phyloP scores from a whole-genome alignment of 2,888 invertebrate species.

The Clanis bilineata region DNA sequence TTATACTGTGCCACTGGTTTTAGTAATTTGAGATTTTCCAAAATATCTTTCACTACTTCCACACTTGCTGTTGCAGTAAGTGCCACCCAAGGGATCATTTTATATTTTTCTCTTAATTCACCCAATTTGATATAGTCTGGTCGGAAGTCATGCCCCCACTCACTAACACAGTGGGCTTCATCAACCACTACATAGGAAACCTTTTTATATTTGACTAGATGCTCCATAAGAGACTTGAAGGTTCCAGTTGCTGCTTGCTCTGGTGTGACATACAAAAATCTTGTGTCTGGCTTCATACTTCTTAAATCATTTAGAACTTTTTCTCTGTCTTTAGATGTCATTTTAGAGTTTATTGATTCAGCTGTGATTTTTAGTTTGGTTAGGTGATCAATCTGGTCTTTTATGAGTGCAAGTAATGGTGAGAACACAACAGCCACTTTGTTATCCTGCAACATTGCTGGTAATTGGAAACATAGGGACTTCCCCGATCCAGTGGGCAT shows the following conservation, averaged over 20 bases:
- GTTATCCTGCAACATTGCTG: conserved; percentile 90
- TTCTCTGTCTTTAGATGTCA: conserved; percentile 88
- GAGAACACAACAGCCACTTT: conserved; percentile 97
- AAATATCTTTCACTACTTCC: conserved; percentile 92
- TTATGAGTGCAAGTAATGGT: conserved; percentile 97
- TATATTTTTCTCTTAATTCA: conserved; percentile 76
- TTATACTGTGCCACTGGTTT: conserved; percentile 89
- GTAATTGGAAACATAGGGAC: conserved; percentile 98
- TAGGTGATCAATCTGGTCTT: conserved; percentile 97
- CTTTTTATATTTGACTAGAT: conserved; percentile 88
- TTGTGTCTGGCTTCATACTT: conserved; percentile 87
- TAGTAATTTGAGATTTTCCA: conserved; percentile 86
- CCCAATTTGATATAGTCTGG: conserved; percentile 97
- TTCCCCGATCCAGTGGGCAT: conserved; percentile 99
- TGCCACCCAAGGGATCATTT: conserved; percentile 92
- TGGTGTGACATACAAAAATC: conserved; percentile 97
- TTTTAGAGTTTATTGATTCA: conserved; percentile 96
- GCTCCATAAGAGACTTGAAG: conserved; percentile 86
- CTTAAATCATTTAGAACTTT: conserved; percentile 90
- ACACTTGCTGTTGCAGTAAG: conserved; percentile 96
- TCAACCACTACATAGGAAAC: conserved; percentile 96
- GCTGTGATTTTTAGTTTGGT: conserved; percentile 89
- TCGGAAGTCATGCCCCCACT: conserved; percentile 99
- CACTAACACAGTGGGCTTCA: conserved; percentile 98
- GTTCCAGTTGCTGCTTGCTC: conserved; percentile 94